These are phyloP conservation scores for Strigamia maritima DNA, from an alignment of 2,888 invertebrate genomes.

Conservation along the genomic window DNA sequence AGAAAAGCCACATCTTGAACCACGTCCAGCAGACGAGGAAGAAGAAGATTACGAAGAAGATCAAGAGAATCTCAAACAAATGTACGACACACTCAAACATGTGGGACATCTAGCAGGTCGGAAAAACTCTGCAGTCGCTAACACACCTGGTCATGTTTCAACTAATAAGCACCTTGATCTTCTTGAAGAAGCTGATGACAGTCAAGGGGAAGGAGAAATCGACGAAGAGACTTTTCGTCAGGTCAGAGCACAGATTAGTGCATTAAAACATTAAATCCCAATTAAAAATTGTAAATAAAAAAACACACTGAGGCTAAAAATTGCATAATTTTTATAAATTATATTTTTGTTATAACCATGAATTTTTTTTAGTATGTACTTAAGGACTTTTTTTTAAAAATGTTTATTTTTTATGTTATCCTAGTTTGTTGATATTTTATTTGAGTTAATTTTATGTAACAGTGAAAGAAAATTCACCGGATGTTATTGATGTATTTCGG, in stretches of 20 bases:
- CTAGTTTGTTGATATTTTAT: conserved; percentile 23
- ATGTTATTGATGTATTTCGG: conserved; percentile 26
- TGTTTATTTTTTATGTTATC: background rate
- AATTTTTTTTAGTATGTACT: conserved; percentile 1
- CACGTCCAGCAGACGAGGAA: conserved; percentile 25
- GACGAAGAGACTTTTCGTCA: conserved; percentile 30
- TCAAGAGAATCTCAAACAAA: conserved; percentile 35
- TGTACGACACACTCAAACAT: conserved; percentile 49
- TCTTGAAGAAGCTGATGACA: conserved; percentile 34
- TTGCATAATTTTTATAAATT: conserved; percentile 13
- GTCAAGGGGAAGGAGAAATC: conserved; percentile 27
- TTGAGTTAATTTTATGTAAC: conserved; percentile 4
- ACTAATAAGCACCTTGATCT: conserved; percentile 29
- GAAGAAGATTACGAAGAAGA: conserved; percentile 36
- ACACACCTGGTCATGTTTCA: background rate
- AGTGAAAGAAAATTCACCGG: conserved; percentile 1
- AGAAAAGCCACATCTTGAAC: conserved; percentile 31
- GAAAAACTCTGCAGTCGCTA: conserved; percentile 1
- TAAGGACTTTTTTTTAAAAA: background rate
- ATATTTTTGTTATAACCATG: background rate
- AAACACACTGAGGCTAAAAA: background rate
- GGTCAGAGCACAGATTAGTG: conserved; percentile 17
- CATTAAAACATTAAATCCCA: conserved; percentile 1
- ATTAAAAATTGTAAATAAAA: background rate
- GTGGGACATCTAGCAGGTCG: background rate